Conservation (phyloP, 2,888 invertebrate species). For the Heliconius cydno region DNA sequence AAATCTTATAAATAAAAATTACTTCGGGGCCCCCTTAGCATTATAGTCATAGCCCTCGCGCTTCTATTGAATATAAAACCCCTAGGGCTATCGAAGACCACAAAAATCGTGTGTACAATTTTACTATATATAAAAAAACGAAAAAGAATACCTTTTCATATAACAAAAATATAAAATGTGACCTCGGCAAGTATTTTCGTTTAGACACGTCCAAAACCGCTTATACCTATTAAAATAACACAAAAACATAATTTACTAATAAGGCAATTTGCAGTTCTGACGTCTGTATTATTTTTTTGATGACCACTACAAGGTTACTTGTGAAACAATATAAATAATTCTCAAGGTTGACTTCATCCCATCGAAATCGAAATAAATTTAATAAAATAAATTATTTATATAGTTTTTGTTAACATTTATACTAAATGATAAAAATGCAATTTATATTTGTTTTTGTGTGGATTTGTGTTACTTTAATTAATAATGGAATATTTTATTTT, state of each 20-base stretch:
- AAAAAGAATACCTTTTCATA: neutral
- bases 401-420: neutral
- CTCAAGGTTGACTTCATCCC: constrained; percentile 10
- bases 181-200: neutral
- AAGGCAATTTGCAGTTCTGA: constrained; percentile 4
- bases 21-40: no score
- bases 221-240: constrained; percentile 2
- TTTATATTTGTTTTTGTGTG: neutral
- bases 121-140: neutral
- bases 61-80: neutral
- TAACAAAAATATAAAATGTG: neutral
- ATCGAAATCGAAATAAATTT: neutral
- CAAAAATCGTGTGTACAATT: neutral
- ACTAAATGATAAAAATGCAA: no score
- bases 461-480: neutral
- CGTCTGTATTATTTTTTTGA: constrained; percentile 23
- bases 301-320: constrained; percentile 23
- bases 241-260: constrained; percentile 16
- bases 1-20: no score
- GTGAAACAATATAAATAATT: constrained; percentile 1
- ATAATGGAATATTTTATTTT: no score
- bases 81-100: neutral
- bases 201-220: neutral
- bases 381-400: neutral
- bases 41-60: no score